Evolutionary conservation across 2,888 invertebrate species (phyloP).

Genomic region (Hemicrepidius hirtus): DNA sequence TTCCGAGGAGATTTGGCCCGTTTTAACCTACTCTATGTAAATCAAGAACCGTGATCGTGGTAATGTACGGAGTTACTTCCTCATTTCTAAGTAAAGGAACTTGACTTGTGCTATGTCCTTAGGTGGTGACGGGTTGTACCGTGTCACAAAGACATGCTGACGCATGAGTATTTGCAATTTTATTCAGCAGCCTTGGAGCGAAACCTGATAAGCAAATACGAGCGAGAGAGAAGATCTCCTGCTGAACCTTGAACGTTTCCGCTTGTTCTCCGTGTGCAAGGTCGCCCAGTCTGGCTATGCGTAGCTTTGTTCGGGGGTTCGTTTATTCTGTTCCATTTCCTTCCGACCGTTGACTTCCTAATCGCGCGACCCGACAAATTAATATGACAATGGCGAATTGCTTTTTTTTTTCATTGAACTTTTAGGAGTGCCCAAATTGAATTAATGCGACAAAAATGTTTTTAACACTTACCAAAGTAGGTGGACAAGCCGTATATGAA

Average conservation of each 20-base stretch:
- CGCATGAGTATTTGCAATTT: constrained; percentile 46
- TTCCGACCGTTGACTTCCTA: constrained; percentile 57
- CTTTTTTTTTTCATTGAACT: not conserved
- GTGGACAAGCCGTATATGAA: constrained; percentile 89
- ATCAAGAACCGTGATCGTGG: constrained; percentile 1
- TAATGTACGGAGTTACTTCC: constrained; percentile 41
- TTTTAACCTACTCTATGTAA: constrained; percentile 27
- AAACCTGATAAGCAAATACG: constrained; percentile 56
- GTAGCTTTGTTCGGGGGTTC: constrained; percentile 66
- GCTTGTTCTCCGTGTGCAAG: constrained; percentile 69
- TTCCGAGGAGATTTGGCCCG: constrained; percentile 27
- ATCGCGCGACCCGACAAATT: constrained; percentile 14
- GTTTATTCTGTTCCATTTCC: constrained; percentile 63
- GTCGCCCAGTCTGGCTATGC: constrained; percentile 70
- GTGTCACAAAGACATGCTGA: constrained; percentile 44
- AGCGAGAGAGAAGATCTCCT: constrained; percentile 55
- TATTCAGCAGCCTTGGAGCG: constrained; percentile 55
- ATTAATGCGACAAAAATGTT: not conserved
- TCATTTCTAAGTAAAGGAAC: constrained; percentile 45
- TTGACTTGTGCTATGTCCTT: constrained; percentile 34
- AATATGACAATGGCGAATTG: not conserved
- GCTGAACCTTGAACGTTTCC: constrained; percentile 71
- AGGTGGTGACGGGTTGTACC: constrained; percentile 34
- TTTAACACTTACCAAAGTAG: constrained; percentile 87
- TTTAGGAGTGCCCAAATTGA: not conserved